Evolutionary conservation across 2,888 invertebrate species (phyloP), one percentile per base, ranked within the genome.

Genomic region (Drosophila anomalata): DNA sequence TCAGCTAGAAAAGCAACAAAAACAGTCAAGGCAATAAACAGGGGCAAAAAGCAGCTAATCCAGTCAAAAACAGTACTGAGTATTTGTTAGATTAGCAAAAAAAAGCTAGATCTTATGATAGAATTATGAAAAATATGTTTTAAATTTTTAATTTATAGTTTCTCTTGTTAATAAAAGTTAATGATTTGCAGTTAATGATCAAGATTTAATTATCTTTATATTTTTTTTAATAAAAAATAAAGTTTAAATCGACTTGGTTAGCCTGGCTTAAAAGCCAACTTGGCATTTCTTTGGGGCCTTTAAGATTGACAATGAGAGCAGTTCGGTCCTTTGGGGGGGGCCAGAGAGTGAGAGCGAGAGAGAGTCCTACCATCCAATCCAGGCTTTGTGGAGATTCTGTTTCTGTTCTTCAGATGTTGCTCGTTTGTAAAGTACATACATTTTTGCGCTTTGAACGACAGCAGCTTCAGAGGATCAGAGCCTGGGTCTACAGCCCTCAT

Each of bases 371-470:
- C 52, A 56, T 51, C 41, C 41, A 12, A 39, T 44, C 41, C 41
- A 53, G 58, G 73, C 69, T 60, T 31, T 55, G 71, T 41, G 42
- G 61, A 50, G 61, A 67, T 51, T 48, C 68, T 53, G 62, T 62
- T 65, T 57, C 74, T 69, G 67, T 73, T 51, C 51, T 51, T 56
- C 29, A 26, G 52, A 41, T 83, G 82, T 81, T 79, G 75, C 86
- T 87, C 76, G 79, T 85, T 86, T 86, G 88, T 88, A 82, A 87
- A 76, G 75, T 72, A 87, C 88, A 89, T 87, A 83, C 77, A 86
- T 88, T 88, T 87, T 85, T 88, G 79, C 87, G 89, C 88, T 79
- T 85, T 75, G 78, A 47, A 60, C 80, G 75, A 72, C 83, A 73
- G 66, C 82, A 71, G 39, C 44, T 48, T 46, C 54, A 51, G 56